Conservation (phyloP, 1,140 invertebrate species). For the Drosophila gunungcola region DNA sequence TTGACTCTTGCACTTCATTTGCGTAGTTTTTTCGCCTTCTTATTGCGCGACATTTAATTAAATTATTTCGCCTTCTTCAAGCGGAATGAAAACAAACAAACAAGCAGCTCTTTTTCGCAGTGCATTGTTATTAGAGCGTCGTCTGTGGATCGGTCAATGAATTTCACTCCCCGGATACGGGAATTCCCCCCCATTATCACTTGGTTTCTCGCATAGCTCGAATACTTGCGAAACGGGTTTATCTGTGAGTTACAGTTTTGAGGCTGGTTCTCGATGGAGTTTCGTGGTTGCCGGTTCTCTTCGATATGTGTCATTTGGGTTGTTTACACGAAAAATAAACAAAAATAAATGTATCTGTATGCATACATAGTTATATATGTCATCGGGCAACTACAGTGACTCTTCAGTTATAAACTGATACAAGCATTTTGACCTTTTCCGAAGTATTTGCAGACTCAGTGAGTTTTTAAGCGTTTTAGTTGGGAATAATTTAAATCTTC, state of each 20-base stretch:
- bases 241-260: slow-evolving; percentile 39
- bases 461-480: not conserved
- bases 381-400: slow-evolving; percentile 7
- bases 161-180: slow-evolving; percentile 24
- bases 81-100: slow-evolving; percentile 67
- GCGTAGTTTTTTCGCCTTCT: slow-evolving; percentile 38
- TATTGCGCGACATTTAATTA: slow-evolving; percentile 72
- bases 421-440: not conserved
- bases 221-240: slow-evolving; percentile 58
- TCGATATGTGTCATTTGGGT: slow-evolving; percentile 73
- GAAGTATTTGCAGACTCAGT: not conserved
- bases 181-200: slow-evolving; percentile 20
- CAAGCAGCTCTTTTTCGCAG: slow-evolving; percentile 31
- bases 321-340: slow-evolving; percentile 40
- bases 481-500: too few relatives aligned
- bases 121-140: slow-evolving; percentile 25
- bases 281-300: slow-evolving; percentile 21
- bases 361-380: not conserved
- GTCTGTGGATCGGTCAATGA: slow-evolving; percentile 61
- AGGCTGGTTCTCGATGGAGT: slow-evolving; percentile 35
- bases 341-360: slow-evolving; percentile 12
- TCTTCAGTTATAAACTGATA: slow-evolving; percentile 36
- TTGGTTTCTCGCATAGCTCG: slow-evolving; percentile 11
- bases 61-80: slow-evolving; percentile 60
- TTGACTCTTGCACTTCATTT: slow-evolving; percentile 65